These are phyloP conservation scores for Tetrao urogallus DNA, from an alignment of 2,113 vertebrate species.

Conservation along the genomic window DNA sequence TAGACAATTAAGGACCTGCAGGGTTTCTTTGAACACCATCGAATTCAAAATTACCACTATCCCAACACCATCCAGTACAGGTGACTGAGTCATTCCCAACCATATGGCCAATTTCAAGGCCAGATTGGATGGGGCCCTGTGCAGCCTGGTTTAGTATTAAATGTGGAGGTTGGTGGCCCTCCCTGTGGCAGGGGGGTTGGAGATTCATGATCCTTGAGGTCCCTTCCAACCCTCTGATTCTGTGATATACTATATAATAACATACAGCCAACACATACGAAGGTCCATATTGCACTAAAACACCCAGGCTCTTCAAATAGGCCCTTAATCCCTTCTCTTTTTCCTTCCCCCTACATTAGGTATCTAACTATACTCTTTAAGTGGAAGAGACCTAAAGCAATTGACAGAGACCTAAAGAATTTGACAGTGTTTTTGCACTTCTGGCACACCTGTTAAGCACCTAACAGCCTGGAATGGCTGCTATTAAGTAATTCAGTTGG, in stretches of 20 bases:
- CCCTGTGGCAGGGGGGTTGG: too few relatives aligned
- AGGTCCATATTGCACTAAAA: neutral
- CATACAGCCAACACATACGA: neutral
- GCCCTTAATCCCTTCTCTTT: neutral
- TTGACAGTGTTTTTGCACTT: neutral
- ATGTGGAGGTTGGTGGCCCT: too few relatives aligned
- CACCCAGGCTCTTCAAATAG: neutral
- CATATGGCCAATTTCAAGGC: neutral
- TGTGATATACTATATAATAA: neutral
- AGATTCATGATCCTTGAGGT: too few relatives aligned
- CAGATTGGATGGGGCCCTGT: too few relatives aligned
- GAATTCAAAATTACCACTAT: neutral
- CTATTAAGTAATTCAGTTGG: neutral
- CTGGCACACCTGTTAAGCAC: neutral
- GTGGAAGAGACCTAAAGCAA: neutral
- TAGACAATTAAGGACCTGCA: neutral
- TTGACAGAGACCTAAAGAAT: neutral
- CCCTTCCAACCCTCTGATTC: too few relatives aligned
- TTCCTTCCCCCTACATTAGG: fast-evolving
- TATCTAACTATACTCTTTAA: neutral
- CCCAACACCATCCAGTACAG: neutral
- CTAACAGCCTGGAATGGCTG: neutral
- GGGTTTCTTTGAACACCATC: neutral
- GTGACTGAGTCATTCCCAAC: neutral
- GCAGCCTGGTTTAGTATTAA: too few relatives aligned